Conservation (phyloP, 1,140 invertebrate genomes). For the Drosophila kohkoa region DNA sequence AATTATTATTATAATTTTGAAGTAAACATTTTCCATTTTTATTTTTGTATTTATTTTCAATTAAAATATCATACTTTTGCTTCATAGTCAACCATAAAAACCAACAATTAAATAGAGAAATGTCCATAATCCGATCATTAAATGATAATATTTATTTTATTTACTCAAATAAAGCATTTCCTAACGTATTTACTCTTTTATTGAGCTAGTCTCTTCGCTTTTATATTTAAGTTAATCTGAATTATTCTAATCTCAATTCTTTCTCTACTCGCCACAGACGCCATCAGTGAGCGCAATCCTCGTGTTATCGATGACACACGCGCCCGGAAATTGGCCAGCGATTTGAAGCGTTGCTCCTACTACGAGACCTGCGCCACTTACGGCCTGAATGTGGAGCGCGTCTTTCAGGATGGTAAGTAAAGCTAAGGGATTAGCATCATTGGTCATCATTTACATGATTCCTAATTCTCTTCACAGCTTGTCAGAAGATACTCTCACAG, state of each 20-base stretch:
- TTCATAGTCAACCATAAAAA: too few species aligned
- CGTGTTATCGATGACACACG: constrained; percentile 97
- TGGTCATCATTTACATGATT: background rate
- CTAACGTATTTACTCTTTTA: too few species aligned
- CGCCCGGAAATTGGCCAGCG: constrained; percentile 95
- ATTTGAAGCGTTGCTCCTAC: constrained; percentile 97
- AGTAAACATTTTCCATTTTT: too few species aligned
- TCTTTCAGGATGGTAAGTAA: constrained; percentile 97
- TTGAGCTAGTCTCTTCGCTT: too few species aligned
- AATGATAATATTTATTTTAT: too few species aligned
- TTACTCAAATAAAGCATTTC: too few species aligned
- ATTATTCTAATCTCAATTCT: background rate
- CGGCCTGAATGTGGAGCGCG: constrained; percentile 97
- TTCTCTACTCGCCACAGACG: constrained; percentile 88
- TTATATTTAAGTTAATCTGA: too few species aligned
- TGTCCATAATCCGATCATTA: too few species aligned
- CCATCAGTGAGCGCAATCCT: constrained; percentile 97
- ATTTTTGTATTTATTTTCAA: too few species aligned
- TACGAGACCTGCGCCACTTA: constrained; percentile 99
- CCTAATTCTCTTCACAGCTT: constrained; percentile 87
- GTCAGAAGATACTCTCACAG: constrained; percentile 94
- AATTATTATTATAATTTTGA: background rate
- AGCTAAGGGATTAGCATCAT: background rate
- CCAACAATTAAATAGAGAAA: too few species aligned
- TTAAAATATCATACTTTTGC: too few species aligned